phyloP scores from a whole-genome alignment of 1,140 invertebrate genomes.

The Thereuonema tuberculata region DNA sequence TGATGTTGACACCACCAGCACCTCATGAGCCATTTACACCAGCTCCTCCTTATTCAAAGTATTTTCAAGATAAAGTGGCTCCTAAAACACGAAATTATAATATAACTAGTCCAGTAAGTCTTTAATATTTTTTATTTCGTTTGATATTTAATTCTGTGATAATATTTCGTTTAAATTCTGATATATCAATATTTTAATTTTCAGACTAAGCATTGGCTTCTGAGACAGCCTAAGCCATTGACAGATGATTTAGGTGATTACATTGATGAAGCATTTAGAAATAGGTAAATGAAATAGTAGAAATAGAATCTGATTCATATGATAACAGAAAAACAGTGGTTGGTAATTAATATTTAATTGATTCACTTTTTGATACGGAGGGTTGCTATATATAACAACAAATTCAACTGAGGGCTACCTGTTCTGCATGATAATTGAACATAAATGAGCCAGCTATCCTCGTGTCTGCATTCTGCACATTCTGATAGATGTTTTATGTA shows the following conservation, averaged over 20 bases:
- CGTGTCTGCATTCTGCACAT: too few species aligned
- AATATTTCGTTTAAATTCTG: background rate
- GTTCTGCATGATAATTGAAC: too few species aligned
- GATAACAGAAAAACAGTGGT: too few species aligned
- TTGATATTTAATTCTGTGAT: background rate
- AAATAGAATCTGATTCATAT: too few species aligned
- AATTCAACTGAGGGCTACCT: too few species aligned
- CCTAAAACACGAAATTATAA: constrained; percentile 62
- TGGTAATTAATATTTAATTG: too few species aligned
- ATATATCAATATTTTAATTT: background rate
- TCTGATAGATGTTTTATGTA: too few species aligned
- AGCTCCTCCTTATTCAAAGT: constrained; percentile 49
- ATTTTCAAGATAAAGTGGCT: constrained; percentile 44
- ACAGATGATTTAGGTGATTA: background rate
- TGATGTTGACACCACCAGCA: constrained; percentile 68
- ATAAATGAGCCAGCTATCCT: too few species aligned
- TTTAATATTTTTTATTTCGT: background rate
- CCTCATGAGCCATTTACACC: constrained; percentile 71
- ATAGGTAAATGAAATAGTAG: constrained; percentile 1
- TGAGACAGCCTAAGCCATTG: background rate
- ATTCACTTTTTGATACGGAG: too few species aligned
- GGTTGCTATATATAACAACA: too few species aligned
- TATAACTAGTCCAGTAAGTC: constrained; percentile 6
- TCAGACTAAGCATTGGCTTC: background rate
- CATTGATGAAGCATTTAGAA: background rate